These are phyloP conservation scores for Creontiades dilutus DNA, from an alignment of 2,888 invertebrate species.

Conservation along the genomic window DNA sequence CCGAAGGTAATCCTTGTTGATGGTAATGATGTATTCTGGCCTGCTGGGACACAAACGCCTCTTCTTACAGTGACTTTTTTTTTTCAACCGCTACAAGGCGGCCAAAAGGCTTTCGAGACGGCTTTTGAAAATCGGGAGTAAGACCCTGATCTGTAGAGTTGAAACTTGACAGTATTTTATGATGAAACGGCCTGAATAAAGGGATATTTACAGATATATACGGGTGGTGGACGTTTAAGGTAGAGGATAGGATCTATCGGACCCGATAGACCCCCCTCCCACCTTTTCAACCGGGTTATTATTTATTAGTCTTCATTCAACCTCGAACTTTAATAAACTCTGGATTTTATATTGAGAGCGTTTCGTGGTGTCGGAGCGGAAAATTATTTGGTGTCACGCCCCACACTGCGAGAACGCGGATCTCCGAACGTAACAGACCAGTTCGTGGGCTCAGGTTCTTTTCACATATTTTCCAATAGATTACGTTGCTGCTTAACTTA, in stretches of 20 bases:
- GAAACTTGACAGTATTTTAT: constrained; percentile 45
- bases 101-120: constrained; percentile 38
- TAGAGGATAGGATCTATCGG: constrained; percentile 29
- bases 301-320: constrained; percentile 62
- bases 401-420: constrained; percentile 1
- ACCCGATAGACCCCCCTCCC: constrained; percentile 45
- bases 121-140: constrained; percentile 63
- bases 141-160: constrained; percentile 64
- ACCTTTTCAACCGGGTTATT: background rate
- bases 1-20: constrained; percentile 70
- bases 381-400: constrained; percentile 51
- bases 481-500: background rate
- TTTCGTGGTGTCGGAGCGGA: constrained; percentile 22
- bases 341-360: constrained; percentile 29
- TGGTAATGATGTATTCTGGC: constrained; percentile 71
- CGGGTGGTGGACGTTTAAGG: constrained; percentile 18
- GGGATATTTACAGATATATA: constrained; percentile 20
- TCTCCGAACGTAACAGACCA: background rate
- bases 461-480: background rate
- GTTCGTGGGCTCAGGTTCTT: background rate
- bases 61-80: constrained; percentile 46
- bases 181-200: constrained; percentile 49
- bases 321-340: constrained; percentile 44
- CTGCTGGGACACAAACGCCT: constrained; percentile 56
- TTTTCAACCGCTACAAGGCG: constrained; percentile 49